Percentiles rank a stretch among this genome's conserved stretches.
Evolutionary conservation across 2,113 vertebrate species (phyloP).

Genomic region (Siniperca chuatsi): DNA sequence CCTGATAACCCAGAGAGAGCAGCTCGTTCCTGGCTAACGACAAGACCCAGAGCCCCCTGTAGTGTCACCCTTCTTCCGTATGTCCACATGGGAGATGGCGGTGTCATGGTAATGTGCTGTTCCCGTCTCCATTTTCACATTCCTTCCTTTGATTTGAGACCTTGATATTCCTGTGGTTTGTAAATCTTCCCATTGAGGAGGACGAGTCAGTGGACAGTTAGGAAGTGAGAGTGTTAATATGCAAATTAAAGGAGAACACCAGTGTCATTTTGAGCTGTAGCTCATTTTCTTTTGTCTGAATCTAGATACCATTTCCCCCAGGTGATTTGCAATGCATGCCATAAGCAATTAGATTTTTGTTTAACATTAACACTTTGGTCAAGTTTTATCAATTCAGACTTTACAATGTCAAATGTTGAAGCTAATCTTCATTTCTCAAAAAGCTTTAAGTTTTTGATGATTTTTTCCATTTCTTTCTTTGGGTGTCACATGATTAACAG

Average conservation of each 20-base stretch:
- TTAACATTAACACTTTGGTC: background rate
- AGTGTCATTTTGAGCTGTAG: constrained; percentile 4
- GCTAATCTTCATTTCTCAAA: background rate
- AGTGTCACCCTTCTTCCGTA: constrained; percentile 66
- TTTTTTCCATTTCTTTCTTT: background rate
- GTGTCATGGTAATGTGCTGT: constrained; percentile 51
- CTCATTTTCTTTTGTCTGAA: constrained; percentile 34
- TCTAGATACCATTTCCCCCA: background rate
- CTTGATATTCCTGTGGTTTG: constrained; percentile 50
- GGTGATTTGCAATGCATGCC: background rate
- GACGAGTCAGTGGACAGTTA: constrained; percentile 41
- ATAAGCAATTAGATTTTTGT: background rate
- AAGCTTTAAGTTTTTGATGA: background rate
- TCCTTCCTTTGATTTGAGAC: constrained; percentile 70
- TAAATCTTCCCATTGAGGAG: constrained; percentile 39
- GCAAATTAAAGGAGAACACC: constrained; percentile 45
- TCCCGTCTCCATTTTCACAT: constrained; percentile 54
- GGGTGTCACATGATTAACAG: background rate
- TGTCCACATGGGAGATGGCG: constrained; percentile 58
- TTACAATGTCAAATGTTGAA: background rate
- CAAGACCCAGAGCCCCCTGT: constrained; percentile 72
- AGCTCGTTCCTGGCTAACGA: constrained; percentile 76
- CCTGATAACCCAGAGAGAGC: constrained; percentile 79
- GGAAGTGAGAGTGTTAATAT: constrained; percentile 35
- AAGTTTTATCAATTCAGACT: background rate